Base-by-base conservation (phyloP, 1,140 invertebrate species). In the Sitobion miscanthi region DNA sequence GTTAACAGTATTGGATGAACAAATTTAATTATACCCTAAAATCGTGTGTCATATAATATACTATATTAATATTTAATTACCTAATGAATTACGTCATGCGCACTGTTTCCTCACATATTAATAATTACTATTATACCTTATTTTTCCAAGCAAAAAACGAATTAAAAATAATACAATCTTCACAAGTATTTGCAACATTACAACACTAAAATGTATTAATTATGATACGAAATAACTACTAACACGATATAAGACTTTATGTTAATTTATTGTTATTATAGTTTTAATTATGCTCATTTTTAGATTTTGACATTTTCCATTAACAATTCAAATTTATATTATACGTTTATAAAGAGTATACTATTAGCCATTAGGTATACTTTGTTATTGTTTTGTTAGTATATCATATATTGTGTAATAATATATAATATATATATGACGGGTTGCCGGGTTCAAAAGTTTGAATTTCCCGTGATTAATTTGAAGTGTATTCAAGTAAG, bases 401-500 rank as follows among this genome's bases (percentile, higher is more conserved):
- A 77, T 77, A n/a, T 69, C 11, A 69, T n/a, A 69, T 62, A 42
- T 2, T 62, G 25, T 69, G n/a, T 77, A 77, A 14, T 83, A 69
- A 14, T 77, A n/a, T 87, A 87, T 49, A 17, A 30, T 49, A 87
- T 42, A 42, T 42, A 42, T 42, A 42, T 35, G 30, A 20, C 7
- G 87, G 49, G 87, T 52, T 88, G 42, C 42, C 42, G 42, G 7
- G 45, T 47, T 47, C 35, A 89, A 89, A 89, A 89, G 47, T 89
- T 89, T 89, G 87, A 5, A 35, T 89, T 23, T 23, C n/a, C 3
- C 35, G 62, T 89, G 87, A 89, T 89, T 89, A 89, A 54, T 89
- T 89, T 54, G 38, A 89, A 89, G n/a, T 38, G n/a, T 54, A 49
- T 54, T 89, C 52, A 89, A 89, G 49, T n/a, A 54, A 89, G 87